Conservation (phyloP, 2,888 invertebrate genomes). For the Aleiodes testaceus region DNA sequence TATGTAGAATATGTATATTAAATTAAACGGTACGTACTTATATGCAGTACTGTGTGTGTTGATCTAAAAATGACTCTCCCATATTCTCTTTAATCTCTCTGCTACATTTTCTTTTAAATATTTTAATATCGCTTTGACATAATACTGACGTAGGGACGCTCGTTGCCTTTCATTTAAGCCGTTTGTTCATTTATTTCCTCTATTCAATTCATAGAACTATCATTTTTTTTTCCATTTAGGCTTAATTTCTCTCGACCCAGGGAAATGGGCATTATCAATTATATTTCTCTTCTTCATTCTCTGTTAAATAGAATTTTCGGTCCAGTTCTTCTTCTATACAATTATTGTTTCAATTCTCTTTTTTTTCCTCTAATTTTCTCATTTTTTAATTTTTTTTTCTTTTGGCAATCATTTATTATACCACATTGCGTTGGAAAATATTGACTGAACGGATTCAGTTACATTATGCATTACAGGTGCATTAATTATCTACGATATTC, state of each 20-base stretch:
- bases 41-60: conserved; percentile 62
- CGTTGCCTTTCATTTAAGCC: conserved; percentile 57
- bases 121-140: conserved; percentile 63
- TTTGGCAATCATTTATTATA: conserved; percentile 58
- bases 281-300: conserved; percentile 29
- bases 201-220: conserved; percentile 11
- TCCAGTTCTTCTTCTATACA: conserved; percentile 36
- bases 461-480: conserved; percentile 43
- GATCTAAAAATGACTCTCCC: conserved; percentile 29
- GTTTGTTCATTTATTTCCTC: conserved; percentile 36
- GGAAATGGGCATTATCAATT: conserved; percentile 21
- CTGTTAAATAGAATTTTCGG: conserved; percentile 42
- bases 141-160: conserved; percentile 69
- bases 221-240: conserved; percentile 17
- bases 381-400: conserved; percentile 1
- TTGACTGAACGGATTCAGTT: conserved; percentile 65
- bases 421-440: conserved; percentile 63
- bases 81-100: conserved; percentile 17
- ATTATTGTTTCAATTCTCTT: conserved; percentile 33
- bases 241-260: conserved; percentile 33
- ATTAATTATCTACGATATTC: conserved; percentile 21
- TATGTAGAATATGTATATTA: conserved; percentile 56
- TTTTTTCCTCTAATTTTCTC: neutral
- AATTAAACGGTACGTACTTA: conserved; percentile 63
- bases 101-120: conserved; percentile 35